Percentiles rank a stretch among this genome's conserved stretches.
These are phyloP conservation scores for Oplegnathus fasciatus DNA, from an alignment of 2,113 vertebrate genomes.

Conservation along the genomic window DNA sequence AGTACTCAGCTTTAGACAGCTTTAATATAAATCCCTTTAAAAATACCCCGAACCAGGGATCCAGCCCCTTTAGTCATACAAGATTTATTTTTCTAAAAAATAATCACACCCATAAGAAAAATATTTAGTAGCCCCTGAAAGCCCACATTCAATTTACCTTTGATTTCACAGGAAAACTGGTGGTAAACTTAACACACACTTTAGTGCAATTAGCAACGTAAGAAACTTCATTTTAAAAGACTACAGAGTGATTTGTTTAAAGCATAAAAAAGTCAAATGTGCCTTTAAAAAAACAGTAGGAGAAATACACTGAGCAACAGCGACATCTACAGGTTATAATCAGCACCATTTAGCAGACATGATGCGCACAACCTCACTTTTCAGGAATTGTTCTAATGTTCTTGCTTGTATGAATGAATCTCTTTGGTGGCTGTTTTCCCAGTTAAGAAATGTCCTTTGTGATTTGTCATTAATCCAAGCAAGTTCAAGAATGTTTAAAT, in stretches of 20 bases:
- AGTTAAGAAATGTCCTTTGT: background rate
- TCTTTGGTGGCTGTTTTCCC: slow-evolving; percentile 58
- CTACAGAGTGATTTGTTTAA: slow-evolving; percentile 30
- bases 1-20: slow-evolving; percentile 16
- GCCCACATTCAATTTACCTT: slow-evolving; percentile 33
- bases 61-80: slow-evolving; percentile 76
- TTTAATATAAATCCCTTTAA: slow-evolving; percentile 55
- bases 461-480: slow-evolving; percentile 7
- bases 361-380: background rate
- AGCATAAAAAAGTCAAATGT: slow-evolving; percentile 21
- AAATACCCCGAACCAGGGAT: slow-evolving; percentile 61
- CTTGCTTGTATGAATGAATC: slow-evolving; percentile 22
- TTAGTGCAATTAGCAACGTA: slow-evolving; percentile 68
- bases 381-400: background rate
- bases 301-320: slow-evolving; percentile 43
- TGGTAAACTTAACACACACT: slow-evolving; percentile 62
- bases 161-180: slow-evolving; percentile 60
- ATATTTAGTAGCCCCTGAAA: slow-evolving; percentile 19
- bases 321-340: slow-evolving; percentile 63
- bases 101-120: slow-evolving; percentile 37
- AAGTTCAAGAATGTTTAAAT: slow-evolving; percentile 29
- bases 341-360: slow-evolving; percentile 13
- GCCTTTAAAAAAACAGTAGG: background rate
- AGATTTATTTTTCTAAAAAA: slow-evolving; percentile 20
- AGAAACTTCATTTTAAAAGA: slow-evolving; percentile 45